These are phyloP conservation scores for Delia radicum DNA, from an alignment of 1,140 invertebrate species.

Conservation along the genomic window DNA sequence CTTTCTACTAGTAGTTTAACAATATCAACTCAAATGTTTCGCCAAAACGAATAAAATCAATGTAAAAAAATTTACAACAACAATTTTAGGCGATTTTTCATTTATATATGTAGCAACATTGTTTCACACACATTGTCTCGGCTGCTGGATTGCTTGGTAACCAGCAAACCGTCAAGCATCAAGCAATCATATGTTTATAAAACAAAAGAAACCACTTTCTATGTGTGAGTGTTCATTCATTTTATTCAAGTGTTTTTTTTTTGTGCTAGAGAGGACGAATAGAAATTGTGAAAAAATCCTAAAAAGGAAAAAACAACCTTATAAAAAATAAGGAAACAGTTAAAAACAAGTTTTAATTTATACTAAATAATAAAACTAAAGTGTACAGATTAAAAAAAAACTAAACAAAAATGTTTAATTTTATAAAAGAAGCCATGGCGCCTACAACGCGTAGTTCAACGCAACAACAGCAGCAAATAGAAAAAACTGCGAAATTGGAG, in stretches of 20 bases:
- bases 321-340: constrained; percentile 2
- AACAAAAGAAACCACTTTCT: neutral
- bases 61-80: too few relatives aligned
- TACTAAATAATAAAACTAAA: neutral
- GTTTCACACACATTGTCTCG: too few relatives aligned
- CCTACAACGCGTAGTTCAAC: constrained; percentile 43
- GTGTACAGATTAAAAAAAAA: neutral
- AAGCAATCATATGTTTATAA: neutral
- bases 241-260: neutral
- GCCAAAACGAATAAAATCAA: too few relatives aligned
- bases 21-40: too few relatives aligned
- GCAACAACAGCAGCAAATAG: constrained; percentile 22
- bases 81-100: too few relatives aligned
- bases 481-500: neutral
- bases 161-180: too few relatives aligned
- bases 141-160: too few relatives aligned
- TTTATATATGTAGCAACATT: too few relatives aligned
- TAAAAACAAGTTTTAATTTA: neutral
- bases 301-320: neutral
- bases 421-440: constrained; percentile 48
- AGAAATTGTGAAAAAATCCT: neutral
- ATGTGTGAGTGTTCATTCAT: constrained; percentile 3
- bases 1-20: too few relatives aligned
- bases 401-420: constrained; percentile 39
- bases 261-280: neutral